phyloP scores from a whole-genome alignment of 2,888 invertebrate genomes.

The Synanthedon myopaeformis region DNA sequence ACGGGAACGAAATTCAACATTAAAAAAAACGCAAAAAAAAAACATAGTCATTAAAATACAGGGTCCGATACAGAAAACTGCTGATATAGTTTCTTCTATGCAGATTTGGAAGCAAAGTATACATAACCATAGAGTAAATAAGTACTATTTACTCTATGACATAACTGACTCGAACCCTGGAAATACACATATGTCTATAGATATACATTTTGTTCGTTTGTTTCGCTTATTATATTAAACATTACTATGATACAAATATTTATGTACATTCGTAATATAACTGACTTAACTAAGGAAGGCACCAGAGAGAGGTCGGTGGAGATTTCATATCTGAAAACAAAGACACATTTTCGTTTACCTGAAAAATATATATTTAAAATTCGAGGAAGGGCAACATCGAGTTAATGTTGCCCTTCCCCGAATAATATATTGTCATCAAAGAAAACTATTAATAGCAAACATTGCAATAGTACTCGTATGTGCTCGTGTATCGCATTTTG shows the following conservation, averaged over 20 bases:
- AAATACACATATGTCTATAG: slow-evolving; percentile 21
- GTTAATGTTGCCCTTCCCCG: too few species aligned
- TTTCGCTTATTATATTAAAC: slow-evolving; percentile 43
- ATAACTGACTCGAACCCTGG: too few species aligned
- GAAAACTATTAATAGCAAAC: too few species aligned
- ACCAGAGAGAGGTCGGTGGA: slow-evolving; percentile 69
- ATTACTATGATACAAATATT: slow-evolving; percentile 45
- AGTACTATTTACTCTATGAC: too few species aligned
- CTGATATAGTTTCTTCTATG: too few species aligned
- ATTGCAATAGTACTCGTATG: too few species aligned
- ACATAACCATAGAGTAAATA: too few species aligned
- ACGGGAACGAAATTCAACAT: slow-evolving; percentile 34
- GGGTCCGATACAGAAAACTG: too few species aligned
- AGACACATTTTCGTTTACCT: slow-evolving; percentile 2
- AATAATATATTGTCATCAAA: too few species aligned
- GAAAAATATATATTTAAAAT: too few species aligned
- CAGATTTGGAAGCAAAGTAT: too few species aligned
- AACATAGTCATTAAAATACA: slow-evolving; percentile 11
- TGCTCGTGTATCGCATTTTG: too few species aligned
- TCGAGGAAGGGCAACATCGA: not conserved
- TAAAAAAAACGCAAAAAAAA: slow-evolving; percentile 19
- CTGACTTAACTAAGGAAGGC: slow-evolving; percentile 62
- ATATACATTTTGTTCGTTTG: slow-evolving; percentile 56
- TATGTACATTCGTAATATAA: slow-evolving; percentile 51
- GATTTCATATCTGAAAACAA: slow-evolving; percentile 49